Evolutionary conservation across 1,140 invertebrate genomes (phyloP).

Genomic region (Campodea augens): DNA sequence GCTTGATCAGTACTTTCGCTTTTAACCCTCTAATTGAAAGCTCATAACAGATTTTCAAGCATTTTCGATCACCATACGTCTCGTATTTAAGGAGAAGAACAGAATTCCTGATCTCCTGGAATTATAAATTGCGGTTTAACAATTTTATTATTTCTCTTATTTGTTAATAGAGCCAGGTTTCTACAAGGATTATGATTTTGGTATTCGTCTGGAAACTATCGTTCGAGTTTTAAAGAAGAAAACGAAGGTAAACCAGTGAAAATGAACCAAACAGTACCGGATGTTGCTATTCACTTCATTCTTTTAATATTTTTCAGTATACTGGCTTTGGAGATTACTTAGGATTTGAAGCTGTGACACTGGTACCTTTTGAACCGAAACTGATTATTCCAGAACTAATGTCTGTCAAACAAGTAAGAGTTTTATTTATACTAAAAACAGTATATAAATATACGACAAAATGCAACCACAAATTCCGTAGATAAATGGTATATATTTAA

Average conservation of each 20-base stretch:
- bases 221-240: slow-evolving; percentile 53
- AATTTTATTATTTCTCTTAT: no score
- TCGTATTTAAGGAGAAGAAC: no score
- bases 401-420: slow-evolving; percentile 44
- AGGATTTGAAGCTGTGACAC: slow-evolving; percentile 59
- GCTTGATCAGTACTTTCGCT: no score
- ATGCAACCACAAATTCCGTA: no score
- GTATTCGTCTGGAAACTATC: slow-evolving; percentile 78
- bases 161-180: slow-evolving; percentile 46
- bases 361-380: slow-evolving; percentile 83
- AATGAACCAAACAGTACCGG: no score
- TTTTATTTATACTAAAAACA: slow-evolving; percentile 15
- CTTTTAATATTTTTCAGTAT: slow-evolving; percentile 4
- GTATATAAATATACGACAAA: no score
- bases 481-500: slow-evolving; percentile 8
- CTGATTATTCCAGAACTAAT: slow-evolving; percentile 63
- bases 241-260: slow-evolving; percentile 18
- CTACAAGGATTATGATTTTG: slow-evolving; percentile 68
- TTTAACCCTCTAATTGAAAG: no score
- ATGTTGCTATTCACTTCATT: no score
- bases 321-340: slow-evolving; percentile 22
- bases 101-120: no score
- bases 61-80: no score
- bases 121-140: no score
- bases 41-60: no score